Evolutionary conservation across 1,140 invertebrate species (phyloP).

Genomic region (Galendromus occidentalis): DNA sequence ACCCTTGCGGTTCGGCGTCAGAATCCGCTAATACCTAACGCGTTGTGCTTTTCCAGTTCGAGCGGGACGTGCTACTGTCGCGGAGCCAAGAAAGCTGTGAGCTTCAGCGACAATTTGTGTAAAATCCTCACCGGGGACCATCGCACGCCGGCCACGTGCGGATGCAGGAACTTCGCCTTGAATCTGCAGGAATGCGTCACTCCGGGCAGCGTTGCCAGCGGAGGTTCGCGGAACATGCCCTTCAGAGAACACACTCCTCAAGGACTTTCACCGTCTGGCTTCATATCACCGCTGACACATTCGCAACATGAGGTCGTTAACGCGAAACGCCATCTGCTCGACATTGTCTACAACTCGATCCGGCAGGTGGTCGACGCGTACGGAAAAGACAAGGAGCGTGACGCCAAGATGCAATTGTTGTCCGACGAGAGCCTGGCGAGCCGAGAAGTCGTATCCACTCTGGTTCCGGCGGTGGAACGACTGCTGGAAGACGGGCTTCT

Average conservation of each 20-base stretch:
- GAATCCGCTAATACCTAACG: slow-evolving; percentile 2
- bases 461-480: slow-evolving; percentile 62
- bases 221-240: not conserved
- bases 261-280: slow-evolving; percentile 1
- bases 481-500: slow-evolving; percentile 61
- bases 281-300: not conserved
- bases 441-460: slow-evolving; percentile 18
- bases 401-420: not conserved
- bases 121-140: not conserved
- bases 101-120: slow-evolving; percentile 16
- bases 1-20: too few species aligned
- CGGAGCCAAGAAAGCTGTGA: slow-evolving; percentile 18
- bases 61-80: slow-evolving; percentile 23
- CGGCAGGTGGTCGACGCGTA: not conserved
- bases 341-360: not conserved
- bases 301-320: not conserved
- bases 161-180: not conserved
- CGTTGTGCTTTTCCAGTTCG: slow-evolving; percentile 13
- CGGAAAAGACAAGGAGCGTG: slow-evolving; percentile 5
- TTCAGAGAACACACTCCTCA: slow-evolving; percentile 9
- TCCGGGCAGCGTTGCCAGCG: not conserved
- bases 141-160: not conserved
- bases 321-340: not conserved
- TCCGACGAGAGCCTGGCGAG: slow-evolving; percentile 8
- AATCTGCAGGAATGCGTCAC: slow-evolving; percentile 6